phyloP scores from a whole-genome alignment of 2,888 invertebrate species.

The Anagyrus pseudococci region DNA sequence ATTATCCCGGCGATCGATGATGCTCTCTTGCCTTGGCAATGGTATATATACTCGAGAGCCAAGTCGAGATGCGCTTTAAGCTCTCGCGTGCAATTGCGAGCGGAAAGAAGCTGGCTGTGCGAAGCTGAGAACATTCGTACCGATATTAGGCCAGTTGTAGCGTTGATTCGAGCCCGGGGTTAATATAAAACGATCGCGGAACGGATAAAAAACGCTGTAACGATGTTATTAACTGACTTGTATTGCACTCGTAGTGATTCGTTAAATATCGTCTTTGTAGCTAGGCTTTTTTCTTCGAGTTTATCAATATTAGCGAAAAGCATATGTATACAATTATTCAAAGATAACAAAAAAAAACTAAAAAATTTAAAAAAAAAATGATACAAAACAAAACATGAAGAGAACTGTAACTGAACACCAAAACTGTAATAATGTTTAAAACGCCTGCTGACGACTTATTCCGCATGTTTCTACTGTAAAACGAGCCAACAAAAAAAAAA shows the following conservation, averaged over 20 bases:
- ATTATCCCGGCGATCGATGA: too few species aligned
- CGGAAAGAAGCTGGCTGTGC: too few species aligned
- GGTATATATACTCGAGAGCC: too few species aligned
- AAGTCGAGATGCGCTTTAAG: too few species aligned
- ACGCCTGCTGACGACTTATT: slow-evolving; percentile 34
- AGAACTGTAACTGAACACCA: slow-evolving; percentile 61
- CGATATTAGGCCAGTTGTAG: too few species aligned
- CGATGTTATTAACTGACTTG: slow-evolving; percentile 31
- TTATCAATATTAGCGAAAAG: slow-evolving; percentile 25
- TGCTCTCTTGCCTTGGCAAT: too few species aligned
- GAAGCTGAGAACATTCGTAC: too few species aligned
- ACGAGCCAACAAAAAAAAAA: slow-evolving; percentile 3
- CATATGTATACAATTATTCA: slow-evolving; percentile 41
- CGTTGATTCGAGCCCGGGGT: too few species aligned
- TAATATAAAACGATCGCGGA: slow-evolving; percentile 20
- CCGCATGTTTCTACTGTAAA: slow-evolving; percentile 24
- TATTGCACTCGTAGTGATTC: slow-evolving; percentile 40
- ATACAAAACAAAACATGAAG: too few species aligned
- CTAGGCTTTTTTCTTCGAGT: slow-evolving; percentile 33
- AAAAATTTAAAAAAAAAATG: slow-evolving; percentile 35
- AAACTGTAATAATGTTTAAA: slow-evolving; percentile 53
- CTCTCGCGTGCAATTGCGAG: too few species aligned
- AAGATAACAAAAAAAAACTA: slow-evolving; percentile 34
- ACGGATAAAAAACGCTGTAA: slow-evolving; percentile 27
- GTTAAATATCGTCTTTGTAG: slow-evolving; percentile 42